Evolutionary conservation across 2,888 invertebrate genomes (phyloP), one percentile per base, ranked within the genome.

Genomic region (Meiosimyza decipiens): DNA sequence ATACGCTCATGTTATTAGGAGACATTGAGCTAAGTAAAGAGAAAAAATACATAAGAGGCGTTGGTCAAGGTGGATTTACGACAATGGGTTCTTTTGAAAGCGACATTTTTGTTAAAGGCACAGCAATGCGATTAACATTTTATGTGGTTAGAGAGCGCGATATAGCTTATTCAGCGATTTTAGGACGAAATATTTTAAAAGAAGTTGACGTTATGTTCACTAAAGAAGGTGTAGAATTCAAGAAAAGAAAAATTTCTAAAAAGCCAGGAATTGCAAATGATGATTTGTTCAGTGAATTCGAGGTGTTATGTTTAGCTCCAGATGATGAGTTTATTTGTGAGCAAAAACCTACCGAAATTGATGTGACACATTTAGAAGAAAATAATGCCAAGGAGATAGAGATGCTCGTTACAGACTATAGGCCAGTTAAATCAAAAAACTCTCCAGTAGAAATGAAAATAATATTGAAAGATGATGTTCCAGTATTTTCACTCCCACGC

Each of bases 121-220:
- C 22, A 22, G 2, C 22, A 22, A 22, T 22, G 22, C 22, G 22
- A 22, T 22, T 75, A 52, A 64, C 16, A 1, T 75, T 75, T 18
- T 75, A 74, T 49, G 72, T 74, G 0, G 72, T 74, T 3, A 50
- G 22, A 1, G 73, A 72, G 15, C 49, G 28, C 1, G 74, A 75
- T 13, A 67, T 75, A 3, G 50, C 51, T 11, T 74, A 72, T 62
- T 51, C 68, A 12, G 76, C 71, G 3, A 72, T 76, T 12, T 70
- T 76, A 11, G 75, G 75, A 1, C 71, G 73, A 6, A 66, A 64
- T 11, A 60, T 75, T 13, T 40, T 76, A n/a, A 60, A 63, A 11
- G 11, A 54, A 12, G 71, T 73, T 1, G 65, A 74, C 50, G 3
- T 74, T 15, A 16, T 50, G 3, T 49, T 75, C 12, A 52, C 54